phyloP scores from a whole-genome alignment of 2,113 vertebrate species.

The Carassius carassius region DNA sequence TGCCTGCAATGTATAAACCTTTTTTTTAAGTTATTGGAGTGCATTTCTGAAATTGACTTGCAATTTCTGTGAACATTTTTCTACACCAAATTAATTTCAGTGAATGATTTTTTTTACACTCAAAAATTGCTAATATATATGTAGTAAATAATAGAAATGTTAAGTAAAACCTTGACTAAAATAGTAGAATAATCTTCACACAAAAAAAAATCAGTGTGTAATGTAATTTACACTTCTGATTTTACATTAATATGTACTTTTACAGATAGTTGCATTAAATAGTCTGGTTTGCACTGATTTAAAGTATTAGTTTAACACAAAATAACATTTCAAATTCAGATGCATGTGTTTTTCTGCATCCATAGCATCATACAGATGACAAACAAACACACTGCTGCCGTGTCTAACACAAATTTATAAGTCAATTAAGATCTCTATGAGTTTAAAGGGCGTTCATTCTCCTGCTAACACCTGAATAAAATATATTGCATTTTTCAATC shows the following conservation, averaged over 20 bases:
- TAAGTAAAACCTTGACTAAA: no score
- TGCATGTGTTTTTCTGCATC: slow-evolving; percentile 2
- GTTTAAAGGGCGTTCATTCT: background rate
- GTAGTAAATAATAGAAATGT: no score
- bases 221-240: background rate
- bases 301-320: background rate
- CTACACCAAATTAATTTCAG: no score
- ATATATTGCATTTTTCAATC: background rate
- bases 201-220: no score
- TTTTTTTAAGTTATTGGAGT: no score
- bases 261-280: background rate
- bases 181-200: no score
- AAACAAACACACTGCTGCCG: background rate
- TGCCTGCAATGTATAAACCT: background rate
- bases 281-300: background rate
- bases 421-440: background rate
- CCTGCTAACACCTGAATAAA: background rate
- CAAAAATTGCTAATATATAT: no score
- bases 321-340: background rate
- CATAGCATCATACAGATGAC: background rate
- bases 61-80: no score
- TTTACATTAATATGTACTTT: background rate
- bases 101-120: no score
- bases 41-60: no score
- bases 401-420: background rate